Evolutionary conservation across 2,113 vertebrate species (phyloP).

Genomic region (Oncorhynchus kisutch): DNA sequence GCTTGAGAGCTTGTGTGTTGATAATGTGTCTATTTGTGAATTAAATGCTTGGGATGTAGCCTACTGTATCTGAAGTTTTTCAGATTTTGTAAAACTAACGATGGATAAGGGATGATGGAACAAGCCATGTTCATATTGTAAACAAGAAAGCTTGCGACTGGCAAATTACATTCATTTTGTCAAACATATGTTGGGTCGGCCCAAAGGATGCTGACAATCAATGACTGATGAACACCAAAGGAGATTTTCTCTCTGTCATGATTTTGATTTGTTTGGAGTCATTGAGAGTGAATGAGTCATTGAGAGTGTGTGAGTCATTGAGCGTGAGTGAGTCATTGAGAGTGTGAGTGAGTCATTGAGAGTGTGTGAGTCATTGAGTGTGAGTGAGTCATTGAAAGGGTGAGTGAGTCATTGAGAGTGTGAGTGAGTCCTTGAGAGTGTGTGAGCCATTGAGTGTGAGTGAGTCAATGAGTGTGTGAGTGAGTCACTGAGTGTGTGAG

Average conservation of each 20-base stretch:
- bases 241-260: background rate
- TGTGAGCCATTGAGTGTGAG: background rate
- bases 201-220: background rate
- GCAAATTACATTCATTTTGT: background rate
- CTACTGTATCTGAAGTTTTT: background rate
- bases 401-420: background rate
- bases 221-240: background rate
- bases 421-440: background rate
- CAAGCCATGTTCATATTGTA: constrained; percentile 23
- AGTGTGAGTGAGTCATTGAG: background rate
- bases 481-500: background rate
- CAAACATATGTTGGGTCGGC: background rate
- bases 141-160: background rate
- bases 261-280: background rate
- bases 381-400: background rate
- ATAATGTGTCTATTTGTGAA: constrained; percentile 41
- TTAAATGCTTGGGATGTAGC: constrained; percentile 8
- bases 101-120: constrained; percentile 21
- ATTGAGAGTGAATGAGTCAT: too few species aligned
- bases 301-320: too few species aligned
- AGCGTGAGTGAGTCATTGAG: too few species aligned
- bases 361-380: background rate
- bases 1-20: constrained; percentile 31
- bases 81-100: background rate
- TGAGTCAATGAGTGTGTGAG: too few species aligned